Conservation (phyloP, 64 coral and sea anemone species). For the Catalaphyllia jardinei region DNA sequence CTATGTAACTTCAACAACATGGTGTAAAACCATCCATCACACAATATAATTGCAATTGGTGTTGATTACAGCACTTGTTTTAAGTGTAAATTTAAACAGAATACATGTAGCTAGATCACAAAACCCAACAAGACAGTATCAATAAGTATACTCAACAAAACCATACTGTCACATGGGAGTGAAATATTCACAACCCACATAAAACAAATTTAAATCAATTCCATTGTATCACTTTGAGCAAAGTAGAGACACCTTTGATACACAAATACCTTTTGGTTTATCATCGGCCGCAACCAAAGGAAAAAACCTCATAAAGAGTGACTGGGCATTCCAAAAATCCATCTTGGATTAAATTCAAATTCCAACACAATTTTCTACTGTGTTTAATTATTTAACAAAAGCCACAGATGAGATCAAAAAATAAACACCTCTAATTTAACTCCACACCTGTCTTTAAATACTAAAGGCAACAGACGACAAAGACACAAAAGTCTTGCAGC, state of each 20-base stretch:
- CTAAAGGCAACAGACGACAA: background rate
- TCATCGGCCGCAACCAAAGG: constrained; percentile 21
- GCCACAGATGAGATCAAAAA: constrained; percentile 23
- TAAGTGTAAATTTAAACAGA: background rate
- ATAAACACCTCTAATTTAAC: constrained; percentile 1
- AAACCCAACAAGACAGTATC: background rate
- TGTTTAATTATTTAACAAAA: constrained; percentile 33
- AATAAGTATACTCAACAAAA: background rate
- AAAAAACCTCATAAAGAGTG: constrained; percentile 31
- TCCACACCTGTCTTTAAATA: background rate
- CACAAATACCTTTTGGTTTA: constrained; percentile 36
- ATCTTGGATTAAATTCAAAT: constrained; percentile 31
- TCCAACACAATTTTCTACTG: constrained; percentile 14
- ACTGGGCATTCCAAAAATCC: constrained; percentile 42
- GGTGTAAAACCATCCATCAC: background rate
- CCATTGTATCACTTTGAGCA: background rate
- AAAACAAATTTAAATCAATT: background rate
- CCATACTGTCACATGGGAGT: background rate
- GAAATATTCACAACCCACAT: background rate
- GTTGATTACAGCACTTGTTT: background rate
- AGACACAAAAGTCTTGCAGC: background rate
- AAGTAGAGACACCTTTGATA: background rate
- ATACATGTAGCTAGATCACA: background rate
- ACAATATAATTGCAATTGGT: background rate
- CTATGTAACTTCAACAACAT: background rate